Conservation (phyloP, 2,797 vertebrate species). For the Phyllotis vaccarum region DNA sequence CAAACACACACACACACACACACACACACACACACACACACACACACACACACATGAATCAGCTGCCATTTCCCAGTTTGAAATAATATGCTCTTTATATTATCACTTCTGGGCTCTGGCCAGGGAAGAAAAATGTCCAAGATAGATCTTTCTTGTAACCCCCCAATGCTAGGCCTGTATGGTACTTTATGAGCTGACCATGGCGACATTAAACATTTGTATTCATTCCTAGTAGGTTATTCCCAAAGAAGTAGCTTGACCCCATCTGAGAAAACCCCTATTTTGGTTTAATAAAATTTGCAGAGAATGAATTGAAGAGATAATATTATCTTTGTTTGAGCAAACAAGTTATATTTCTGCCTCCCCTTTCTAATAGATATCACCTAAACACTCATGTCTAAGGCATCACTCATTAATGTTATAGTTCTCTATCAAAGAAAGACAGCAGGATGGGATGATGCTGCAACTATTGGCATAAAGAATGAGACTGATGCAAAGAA, state of each 20-base stretch:
- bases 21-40: background rate
- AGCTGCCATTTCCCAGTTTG: background rate
- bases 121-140: background rate
- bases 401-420: background rate
- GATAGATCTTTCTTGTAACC: background rate
- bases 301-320: background rate
- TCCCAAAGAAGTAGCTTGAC: background rate
- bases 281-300: background rate
- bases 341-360: background rate
- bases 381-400: background rate
- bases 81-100: background rate
- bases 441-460: background rate
- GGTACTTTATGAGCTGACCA: background rate
- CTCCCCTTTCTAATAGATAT: background rate
- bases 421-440: background rate
- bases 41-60: background rate
- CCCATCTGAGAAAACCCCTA: background rate
- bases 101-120: background rate
- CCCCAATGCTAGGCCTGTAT: background rate
- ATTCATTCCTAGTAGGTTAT: background rate
- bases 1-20: too few relatives aligned
- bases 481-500: background rate
- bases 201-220: background rate
- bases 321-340: background rate
- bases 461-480: background rate